Conservation (phyloP, 2,113 vertebrate genomes). For the Todiramphus chloris region DNA sequence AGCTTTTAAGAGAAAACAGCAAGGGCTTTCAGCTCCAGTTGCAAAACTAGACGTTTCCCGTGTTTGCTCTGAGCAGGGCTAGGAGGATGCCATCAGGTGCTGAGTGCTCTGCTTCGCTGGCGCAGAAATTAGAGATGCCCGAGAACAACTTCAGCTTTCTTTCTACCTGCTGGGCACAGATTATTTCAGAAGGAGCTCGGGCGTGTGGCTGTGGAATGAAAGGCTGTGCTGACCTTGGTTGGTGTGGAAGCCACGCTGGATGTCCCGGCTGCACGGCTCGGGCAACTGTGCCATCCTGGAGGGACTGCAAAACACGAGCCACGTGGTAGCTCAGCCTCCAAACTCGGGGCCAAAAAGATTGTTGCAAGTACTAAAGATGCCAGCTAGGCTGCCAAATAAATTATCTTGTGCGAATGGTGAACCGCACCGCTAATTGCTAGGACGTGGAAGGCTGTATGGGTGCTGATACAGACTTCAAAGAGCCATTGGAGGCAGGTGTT, state of each 20-base stretch:
- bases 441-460: not conserved
- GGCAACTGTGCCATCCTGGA: not conserved
- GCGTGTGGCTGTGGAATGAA: not conserved
- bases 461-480: not conserved
- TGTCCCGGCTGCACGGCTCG: not conserved
- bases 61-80: not conserved
- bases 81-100: not conserved
- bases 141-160: not conserved
- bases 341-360: not conserved
- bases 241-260: not conserved
- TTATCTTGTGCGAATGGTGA: not conserved
- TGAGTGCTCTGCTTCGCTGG: not conserved
- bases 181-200: not conserved
- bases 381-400: not conserved
- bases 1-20: not conserved
- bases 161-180: not conserved
- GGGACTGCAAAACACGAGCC: not conserved
- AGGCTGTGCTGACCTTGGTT: accelerated
- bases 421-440: not conserved
- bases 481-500: not conserved
- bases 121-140: not conserved
- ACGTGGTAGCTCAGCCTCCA: not conserved
- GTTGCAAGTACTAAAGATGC: not conserved
- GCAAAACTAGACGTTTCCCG: not conserved
- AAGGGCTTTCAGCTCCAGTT: not conserved